Percentiles rank a stretch among this genome's conserved stretches.
phyloP scores from a whole-genome alignment of 2,888 invertebrate species.

The Unio delphinus region DNA sequence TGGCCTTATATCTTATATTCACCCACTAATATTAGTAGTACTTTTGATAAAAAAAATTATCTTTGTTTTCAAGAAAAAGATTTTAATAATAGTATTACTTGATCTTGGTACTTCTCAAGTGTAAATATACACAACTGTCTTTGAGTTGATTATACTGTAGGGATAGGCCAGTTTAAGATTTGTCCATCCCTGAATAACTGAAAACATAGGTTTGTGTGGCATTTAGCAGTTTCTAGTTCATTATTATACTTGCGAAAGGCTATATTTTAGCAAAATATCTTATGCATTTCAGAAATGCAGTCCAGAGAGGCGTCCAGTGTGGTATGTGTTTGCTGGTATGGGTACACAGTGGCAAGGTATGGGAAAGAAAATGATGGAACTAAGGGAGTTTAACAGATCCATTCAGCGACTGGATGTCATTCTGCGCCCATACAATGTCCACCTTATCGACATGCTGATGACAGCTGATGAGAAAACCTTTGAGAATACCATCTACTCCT shows the following conservation, averaged over 20 bases:
- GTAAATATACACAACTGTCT: too few relatives aligned
- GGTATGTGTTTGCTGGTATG: slow-evolving; percentile 98
- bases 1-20: too few relatives aligned
- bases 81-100: too few relatives aligned
- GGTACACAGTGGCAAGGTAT: slow-evolving; percentile 98
- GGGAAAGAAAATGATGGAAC: slow-evolving; percentile 87
- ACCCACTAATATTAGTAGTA: too few relatives aligned
- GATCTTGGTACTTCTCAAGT: too few relatives aligned
- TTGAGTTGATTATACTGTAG: too few relatives aligned
- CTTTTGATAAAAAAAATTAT: too few relatives aligned
- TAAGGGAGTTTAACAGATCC: slow-evolving; percentile 86
- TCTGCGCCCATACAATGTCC: slow-evolving; percentile 84
- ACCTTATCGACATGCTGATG: slow-evolving; percentile 86
- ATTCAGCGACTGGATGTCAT: slow-evolving; percentile 84
- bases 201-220: background rate
- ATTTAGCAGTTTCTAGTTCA: slow-evolving; percentile 1
- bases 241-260: background rate
- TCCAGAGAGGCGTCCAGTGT: slow-evolving; percentile 84
- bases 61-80: too few relatives aligned
- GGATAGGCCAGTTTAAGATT: too few relatives aligned
- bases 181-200: too few relatives aligned
- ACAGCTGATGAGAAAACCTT: slow-evolving; percentile 84
- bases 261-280: background rate
- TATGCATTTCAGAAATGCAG: slow-evolving; percentile 50
- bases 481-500: slow-evolving; percentile 90